Evolutionary conservation across 2,113 vertebrate genomes (phyloP).

Genomic region (Lutjanus erythropterus): DNA sequence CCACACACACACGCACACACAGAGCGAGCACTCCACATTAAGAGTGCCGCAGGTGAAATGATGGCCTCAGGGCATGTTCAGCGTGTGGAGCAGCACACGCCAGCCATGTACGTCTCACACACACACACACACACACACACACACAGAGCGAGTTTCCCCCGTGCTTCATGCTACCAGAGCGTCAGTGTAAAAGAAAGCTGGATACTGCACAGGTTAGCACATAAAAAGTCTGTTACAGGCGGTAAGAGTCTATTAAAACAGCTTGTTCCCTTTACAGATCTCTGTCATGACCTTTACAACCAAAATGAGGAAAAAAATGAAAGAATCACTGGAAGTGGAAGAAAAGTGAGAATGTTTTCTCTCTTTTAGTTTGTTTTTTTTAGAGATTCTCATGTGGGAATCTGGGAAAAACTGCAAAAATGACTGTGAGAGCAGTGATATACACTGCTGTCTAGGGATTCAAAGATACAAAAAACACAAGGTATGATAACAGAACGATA

Average conservation of each 20-base stretch:
- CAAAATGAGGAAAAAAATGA: neutral
- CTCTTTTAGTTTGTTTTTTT: neutral
- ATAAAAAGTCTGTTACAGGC: conserved; percentile 35
- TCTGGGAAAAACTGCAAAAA: neutral
- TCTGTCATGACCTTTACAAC: conserved; percentile 35
- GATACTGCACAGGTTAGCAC: conserved; percentile 9
- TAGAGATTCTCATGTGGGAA: neutral
- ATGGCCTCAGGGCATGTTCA: conserved; percentile 72
- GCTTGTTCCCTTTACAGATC: conserved; percentile 14
- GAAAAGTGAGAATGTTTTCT: neutral
- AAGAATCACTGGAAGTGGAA: neutral
- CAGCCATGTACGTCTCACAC: conserved; percentile 19
- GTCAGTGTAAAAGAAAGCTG: conserved; percentile 10
- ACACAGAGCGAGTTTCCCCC: neutral
- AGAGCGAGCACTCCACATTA: conserved; percentile 22
- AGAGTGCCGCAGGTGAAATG: conserved; percentile 62
- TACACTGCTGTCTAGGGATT: too few species aligned
- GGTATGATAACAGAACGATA: too few species aligned
- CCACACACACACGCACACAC: conserved; percentile 37
- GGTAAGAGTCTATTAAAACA: conserved; percentile 45
- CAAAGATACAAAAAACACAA: too few species aligned
- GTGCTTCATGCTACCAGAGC: neutral
- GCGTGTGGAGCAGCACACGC: conserved; percentile 52
- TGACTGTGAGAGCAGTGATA: neutral
- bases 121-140: conserved; percentile 18